Base-by-base conservation (phyloP, 2,888 invertebrate genomes). In the Eucriotettix oculatus region DNA sequence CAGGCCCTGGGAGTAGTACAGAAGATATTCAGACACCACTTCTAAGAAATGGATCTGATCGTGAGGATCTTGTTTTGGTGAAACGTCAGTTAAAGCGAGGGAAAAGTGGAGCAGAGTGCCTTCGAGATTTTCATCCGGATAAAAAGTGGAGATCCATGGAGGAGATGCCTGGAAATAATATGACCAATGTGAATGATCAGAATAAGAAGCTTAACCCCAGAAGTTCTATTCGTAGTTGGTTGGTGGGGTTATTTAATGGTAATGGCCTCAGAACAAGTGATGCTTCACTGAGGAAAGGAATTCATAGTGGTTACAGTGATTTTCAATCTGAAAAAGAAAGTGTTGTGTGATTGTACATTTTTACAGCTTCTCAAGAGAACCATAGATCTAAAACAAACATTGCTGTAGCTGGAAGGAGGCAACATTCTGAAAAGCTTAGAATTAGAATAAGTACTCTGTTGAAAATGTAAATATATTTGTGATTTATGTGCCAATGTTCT, bases 121-220 rank as follows among this genome's bases (percentile, higher is more conserved):
- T 58, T 42, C 61, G 60, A 9, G 64, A 64, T n/a, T 74, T 79
- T 69, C 75, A 77, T 66, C 78, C 72, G 59, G 70, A 80, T 66
- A 87, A 87, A 73, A 81, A 86, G 69, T 90, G 90, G 85, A 84
- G 83, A 67, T 90, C 90, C 56, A 76, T 89, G 58, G 90, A 90
- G 73, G 82, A 84, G 65, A 67, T 10, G 68, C 69, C 71, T 69
- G 48, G 71, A 71, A 59, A 69, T 68, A 65, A 60, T 62, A 73
- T 76, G 42, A 29, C 29, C 29, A 71, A 70, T 44, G 66, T 68
- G 62, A 65, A 70, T 66, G 61, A 66, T 58, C 69, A 69, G 58
- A 76, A 79, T 52, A 85, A 85, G 71, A 79, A 82, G 69, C 78
- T 81, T 58, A 72, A 77, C 48, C 73, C 77, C 48, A 79, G 83